Conservation (phyloP, 1,140 invertebrate genomes). For the Papilio aristodemus region DNA sequence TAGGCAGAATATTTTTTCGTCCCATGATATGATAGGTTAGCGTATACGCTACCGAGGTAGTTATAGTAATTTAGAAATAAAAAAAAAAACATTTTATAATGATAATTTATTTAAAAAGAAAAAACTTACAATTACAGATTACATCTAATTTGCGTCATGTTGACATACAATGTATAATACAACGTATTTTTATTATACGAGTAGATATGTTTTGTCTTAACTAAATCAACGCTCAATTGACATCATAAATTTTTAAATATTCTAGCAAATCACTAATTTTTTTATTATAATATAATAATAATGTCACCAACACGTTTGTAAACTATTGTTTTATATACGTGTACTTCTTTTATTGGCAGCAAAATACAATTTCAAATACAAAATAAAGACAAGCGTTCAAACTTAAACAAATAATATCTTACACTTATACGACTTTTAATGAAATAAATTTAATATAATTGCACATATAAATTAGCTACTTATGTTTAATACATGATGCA, state of each 20-base stretch:
- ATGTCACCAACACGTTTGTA: not conserved
- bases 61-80: too few relatives aligned
- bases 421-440: too few relatives aligned
- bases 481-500: too few relatives aligned
- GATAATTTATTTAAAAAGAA: constrained; percentile 21
- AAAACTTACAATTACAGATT: constrained; percentile 14
- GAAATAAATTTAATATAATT: too few relatives aligned
- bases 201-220: constrained; percentile 12
- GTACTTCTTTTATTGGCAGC: too few relatives aligned
- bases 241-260: not conserved
- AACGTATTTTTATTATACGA: not conserved
- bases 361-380: too few relatives aligned
- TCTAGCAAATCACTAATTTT: constrained; percentile 18
- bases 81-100: constrained; percentile 9
- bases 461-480: too few relatives aligned
- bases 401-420: too few relatives aligned
- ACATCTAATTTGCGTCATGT: constrained; percentile 1
- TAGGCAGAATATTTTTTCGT: too few relatives aligned
- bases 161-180: not conserved
- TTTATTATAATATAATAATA: not conserved
- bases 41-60: too few relatives aligned
- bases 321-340: not conserved
- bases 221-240: not conserved
- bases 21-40: too few relatives aligned
- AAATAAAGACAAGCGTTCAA: too few relatives aligned